Conservation (phyloP, 2,888 invertebrate genomes). For the Aleiodes alternator region DNA sequence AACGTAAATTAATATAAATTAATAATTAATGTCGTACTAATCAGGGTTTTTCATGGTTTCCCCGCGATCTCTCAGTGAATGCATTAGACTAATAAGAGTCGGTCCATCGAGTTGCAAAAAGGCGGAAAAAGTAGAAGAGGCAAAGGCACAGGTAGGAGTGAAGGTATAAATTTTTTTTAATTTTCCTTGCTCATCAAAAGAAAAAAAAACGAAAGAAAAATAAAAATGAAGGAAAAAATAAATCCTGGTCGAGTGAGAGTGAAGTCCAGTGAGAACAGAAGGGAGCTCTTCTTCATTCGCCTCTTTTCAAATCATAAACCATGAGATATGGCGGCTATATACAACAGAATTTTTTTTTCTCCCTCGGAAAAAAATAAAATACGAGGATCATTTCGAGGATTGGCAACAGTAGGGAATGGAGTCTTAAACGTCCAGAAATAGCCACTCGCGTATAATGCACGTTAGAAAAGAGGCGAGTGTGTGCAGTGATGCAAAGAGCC, state of each 20-base stretch:
- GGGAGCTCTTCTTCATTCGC: slow-evolving; percentile 20
- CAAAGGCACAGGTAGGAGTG: too few relatives aligned
- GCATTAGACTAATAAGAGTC: too few relatives aligned
- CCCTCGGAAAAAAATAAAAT: background rate
- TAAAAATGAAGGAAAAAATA: background rate
- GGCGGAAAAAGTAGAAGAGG: too few relatives aligned
- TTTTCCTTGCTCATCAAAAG: background rate
- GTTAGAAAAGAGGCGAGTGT: background rate
- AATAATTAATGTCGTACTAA: too few relatives aligned
- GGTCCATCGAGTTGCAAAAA: too few relatives aligned
- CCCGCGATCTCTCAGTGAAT: too few relatives aligned
- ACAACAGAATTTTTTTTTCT: slow-evolving; percentile 10
- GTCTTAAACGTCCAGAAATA: background rate
- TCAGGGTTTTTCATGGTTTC: too few relatives aligned
- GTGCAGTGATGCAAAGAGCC: slow-evolving; percentile 2
- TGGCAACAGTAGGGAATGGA: slow-evolving; percentile 1
- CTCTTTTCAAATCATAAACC: slow-evolving; percentile 17
- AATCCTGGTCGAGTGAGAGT: slow-evolving; percentile 27
- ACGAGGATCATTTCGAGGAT: slow-evolving; percentile 10
- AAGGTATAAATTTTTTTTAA: too few relatives aligned
- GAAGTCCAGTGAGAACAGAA: slow-evolving; percentile 25
- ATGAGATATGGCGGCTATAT: slow-evolving; percentile 9
- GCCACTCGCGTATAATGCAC: slow-evolving; percentile 19
- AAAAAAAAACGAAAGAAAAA: background rate
- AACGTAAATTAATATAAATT: too few relatives aligned